A percentile compares a stretch with the other conserved stretches of the same genome.
Evolutionary conservation across 37 sponge, comb jelly and placozoan species (phyloP).

Genomic region (Chondrosia reniformis): DNA sequence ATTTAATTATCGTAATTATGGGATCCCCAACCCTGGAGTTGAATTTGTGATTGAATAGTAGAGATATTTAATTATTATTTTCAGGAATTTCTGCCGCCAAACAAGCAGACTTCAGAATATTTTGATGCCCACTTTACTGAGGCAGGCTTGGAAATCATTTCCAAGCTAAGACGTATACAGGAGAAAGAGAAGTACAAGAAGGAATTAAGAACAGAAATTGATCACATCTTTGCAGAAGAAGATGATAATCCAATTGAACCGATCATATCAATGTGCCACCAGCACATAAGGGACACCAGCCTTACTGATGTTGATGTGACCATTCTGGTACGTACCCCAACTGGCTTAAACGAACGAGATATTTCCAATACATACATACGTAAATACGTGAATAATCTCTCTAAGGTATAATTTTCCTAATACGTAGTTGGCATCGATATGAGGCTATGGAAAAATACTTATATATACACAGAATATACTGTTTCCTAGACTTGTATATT

Average conservation of each 20-base stretch:
- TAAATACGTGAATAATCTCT: too few species aligned
- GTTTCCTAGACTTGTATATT: too few species aligned
- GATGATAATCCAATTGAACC: slow-evolving; percentile 19
- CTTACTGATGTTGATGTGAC: slow-evolving; percentile 57
- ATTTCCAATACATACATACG: neutral
- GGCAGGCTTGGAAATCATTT: slow-evolving; percentile 44
- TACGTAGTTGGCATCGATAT: too few species aligned
- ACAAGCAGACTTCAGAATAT: slow-evolving; percentile 39
- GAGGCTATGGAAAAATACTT: too few species aligned
- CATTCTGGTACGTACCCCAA: slow-evolving; percentile 58
- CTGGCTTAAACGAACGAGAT: neutral
- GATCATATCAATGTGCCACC: slow-evolving; percentile 48
- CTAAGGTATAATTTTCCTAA: too few species aligned
- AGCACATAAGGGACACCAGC: slow-evolving; percentile 31
- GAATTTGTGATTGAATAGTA: too few species aligned
- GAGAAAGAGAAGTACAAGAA: slow-evolving; percentile 31
- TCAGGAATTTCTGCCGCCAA: slow-evolving; percentile 70
- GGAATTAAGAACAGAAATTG: slow-evolving; percentile 33
- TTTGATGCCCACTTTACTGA: slow-evolving; percentile 75
- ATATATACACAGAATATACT: too few species aligned
- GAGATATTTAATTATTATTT: neutral
- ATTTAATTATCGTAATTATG: too few species aligned
- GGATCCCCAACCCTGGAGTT: too few species aligned
- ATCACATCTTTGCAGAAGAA: slow-evolving; percentile 6
- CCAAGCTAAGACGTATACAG: slow-evolving; percentile 50